Conservation (phyloP, 2,797 vertebrate species). For the Pipistrellus pipistrellus region DNA sequence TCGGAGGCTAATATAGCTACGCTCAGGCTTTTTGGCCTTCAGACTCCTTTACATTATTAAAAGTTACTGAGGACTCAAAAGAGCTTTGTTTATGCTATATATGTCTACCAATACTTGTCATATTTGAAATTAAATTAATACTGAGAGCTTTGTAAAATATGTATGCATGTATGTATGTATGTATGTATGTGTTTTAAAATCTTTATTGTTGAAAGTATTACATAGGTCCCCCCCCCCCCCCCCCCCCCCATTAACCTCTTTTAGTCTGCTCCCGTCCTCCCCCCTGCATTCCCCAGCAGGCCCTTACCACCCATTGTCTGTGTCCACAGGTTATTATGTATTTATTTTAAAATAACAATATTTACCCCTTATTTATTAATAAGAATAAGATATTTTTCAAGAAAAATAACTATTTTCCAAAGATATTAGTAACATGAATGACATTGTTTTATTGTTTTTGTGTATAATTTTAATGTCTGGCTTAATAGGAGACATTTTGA, state of each 20-base stretch:
- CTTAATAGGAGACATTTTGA: neutral
- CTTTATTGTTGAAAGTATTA: too few species aligned
- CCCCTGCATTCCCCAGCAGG: too few species aligned
- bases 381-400: neutral
- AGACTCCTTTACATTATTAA: neutral
- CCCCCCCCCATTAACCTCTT: too few species aligned
- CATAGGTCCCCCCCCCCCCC: too few species aligned
- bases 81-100: neutral
- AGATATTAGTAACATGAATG: neutral
- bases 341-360: slow-evolving; percentile 12
- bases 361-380: neutral
- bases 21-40: neutral
- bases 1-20: neutral
- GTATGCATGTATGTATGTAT: neutral
- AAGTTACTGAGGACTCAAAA: neutral
- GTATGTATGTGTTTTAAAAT: neutral
- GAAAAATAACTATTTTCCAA: neutral
- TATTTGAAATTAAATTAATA: slow-evolving; percentile 27
- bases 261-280: too few species aligned
- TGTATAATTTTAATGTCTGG: neutral
- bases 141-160: neutral
- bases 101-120: neutral
- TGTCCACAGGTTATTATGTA: neutral
- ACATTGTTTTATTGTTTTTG: neutral
- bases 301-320: too few species aligned